Evolutionary conservation across 37 sponge, comb jelly and placozoan genomes (phyloP), one percentile per base, ranked within the genome.

Genomic region (Hexactinellida sp.): DNA sequence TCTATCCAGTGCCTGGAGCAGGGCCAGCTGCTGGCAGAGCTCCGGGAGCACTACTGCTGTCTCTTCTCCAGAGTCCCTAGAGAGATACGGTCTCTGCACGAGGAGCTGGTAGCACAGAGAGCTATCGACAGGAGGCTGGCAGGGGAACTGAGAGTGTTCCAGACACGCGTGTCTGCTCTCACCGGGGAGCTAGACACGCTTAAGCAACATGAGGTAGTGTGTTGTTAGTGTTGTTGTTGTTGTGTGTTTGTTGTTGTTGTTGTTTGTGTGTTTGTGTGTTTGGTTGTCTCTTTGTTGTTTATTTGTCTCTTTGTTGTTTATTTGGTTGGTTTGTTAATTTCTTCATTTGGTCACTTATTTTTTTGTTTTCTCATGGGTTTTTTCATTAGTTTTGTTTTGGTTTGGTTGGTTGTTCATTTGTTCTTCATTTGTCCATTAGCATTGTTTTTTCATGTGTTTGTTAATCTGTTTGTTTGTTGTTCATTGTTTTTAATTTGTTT

Each of bases 91-190:
- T 93, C 94, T 54, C 88, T 98, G 0, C 94, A 98, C 86, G 90
- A 98, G 55, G 96, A 98, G 63, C 84, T 98, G 54, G 54, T 94
- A 38, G 96, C 96, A 16, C 99, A 98, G 91, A 87, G 96, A 86
- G 91, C 94, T 1, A 89, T 98, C 37, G 93, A 94, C 54, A 91
- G 92, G 38, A 92, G 91, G 25, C 89, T 98, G 35, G 87, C 92
- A 0, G 35, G 84, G 19, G 99, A 98, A 82, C 89, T 95, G 28
- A 91, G 76, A 37, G 82, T 85, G 28, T 98, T 98, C 88, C 92
- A 92, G 84, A 38, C 85, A 9, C 86, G 76, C 28, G 84, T 98
- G 3, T 39, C 93, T 5, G 55, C 82, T 55, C 88, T 98, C 36
- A 88, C 96, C 52, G 86, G 95, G 89, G 83, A 38, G 51, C 25